Evolutionary conservation across 2,113 vertebrate species (phyloP).

Genomic region (Ammodytes marinus): DNA sequence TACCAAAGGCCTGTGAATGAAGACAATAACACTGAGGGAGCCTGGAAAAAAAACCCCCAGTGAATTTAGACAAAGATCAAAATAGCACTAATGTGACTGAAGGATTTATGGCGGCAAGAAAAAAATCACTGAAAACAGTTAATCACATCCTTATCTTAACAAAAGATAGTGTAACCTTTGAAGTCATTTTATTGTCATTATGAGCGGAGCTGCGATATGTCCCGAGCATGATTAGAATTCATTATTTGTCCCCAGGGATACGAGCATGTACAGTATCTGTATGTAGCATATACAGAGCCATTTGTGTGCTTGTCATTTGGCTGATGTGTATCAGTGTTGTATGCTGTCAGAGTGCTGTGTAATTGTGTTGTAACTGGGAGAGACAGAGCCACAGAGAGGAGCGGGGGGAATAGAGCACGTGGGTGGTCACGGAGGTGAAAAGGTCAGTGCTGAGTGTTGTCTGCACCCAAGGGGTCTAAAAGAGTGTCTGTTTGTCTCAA

Average conservation of each 20-base stretch:
- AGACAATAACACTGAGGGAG: conserved; percentile 25
- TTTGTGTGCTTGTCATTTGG: conserved; percentile 7
- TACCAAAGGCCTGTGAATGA: not conserved
- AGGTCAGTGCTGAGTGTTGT: conserved; percentile 31
- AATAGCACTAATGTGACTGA: conserved; percentile 5
- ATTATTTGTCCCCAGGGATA: conserved; percentile 24
- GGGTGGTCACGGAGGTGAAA: conserved; percentile 67
- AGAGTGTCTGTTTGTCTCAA: conserved; percentile 60
- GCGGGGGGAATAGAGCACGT: not conserved
- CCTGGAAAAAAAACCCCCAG: not conserved
- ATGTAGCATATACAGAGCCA: not conserved
- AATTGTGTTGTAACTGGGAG: conserved; percentile 45
- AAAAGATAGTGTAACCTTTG: conserved; percentile 60
- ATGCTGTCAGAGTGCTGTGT: conserved; percentile 8
- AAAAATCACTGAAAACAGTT: conserved; percentile 9
- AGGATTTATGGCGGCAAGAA: not conserved
- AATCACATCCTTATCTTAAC: conserved; percentile 26
- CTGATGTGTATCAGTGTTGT: conserved; percentile 26
- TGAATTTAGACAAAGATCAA: conserved; percentile 36
- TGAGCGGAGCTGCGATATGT: conserved; percentile 30
- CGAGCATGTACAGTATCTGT: not conserved
- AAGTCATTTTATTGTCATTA: conserved; percentile 60
- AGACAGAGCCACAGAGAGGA: not conserved
- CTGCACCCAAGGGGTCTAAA: conserved; percentile 26
- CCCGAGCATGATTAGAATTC: conserved; percentile 45